Percentiles rank a stretch among this genome's conserved stretches.
phyloP scores from a whole-genome alignment of 2,113 vertebrate species.

The human region GRCh38 chr14:63419501-63420000 shows the following conservation, averaged over 20 bases:
- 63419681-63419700: background rate
- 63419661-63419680: background rate
- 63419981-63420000: slow-evolving; percentile 46
- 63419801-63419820: background rate
- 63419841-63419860: background rate
- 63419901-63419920: slow-evolving; percentile 1
- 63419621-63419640: background rate
- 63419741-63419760: background rate
- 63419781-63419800: background rate
- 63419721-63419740: background rate
- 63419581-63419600: background rate
- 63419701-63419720: background rate
- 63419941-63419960: background rate
- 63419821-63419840: background rate
- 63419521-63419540: background rate
- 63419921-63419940: background rate
- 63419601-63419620: background rate
- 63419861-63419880: background rate
- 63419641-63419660: background rate
- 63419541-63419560: background rate
- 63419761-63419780: background rate
- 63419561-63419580: background rate
- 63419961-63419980: background rate
- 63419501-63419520: background rate
- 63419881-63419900: background rate